These are phyloP conservation scores for Holotrichia oblita DNA, from an alignment of 1,140 invertebrate genomes.

Conservation along the genomic window DNA sequence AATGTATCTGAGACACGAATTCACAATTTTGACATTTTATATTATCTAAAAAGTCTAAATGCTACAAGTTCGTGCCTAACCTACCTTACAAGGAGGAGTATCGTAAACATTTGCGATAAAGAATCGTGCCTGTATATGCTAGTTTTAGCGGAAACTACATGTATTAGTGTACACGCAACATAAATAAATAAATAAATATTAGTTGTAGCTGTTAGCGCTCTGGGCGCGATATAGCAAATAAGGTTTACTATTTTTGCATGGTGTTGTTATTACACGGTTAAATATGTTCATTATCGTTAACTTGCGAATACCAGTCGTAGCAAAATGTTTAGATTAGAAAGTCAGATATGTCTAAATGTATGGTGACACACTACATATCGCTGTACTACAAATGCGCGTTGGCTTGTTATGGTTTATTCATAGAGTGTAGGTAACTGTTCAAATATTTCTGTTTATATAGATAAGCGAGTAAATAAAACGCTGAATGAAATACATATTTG, in stretches of 20 bases:
- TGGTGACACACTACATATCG: not conserved
- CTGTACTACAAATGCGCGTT: not conserved
- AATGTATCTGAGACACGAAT: too few relatives aligned
- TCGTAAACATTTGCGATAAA: too few relatives aligned
- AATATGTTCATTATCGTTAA: not conserved
- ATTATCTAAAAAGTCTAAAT: too few relatives aligned
- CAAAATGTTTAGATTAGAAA: slow-evolving; percentile 6
- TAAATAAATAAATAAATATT: not conserved
- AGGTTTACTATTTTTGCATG: not conserved
- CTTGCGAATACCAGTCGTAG: not conserved
- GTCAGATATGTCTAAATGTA: not conserved
- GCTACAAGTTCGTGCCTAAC: too few relatives aligned
- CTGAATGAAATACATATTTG: too few relatives aligned
- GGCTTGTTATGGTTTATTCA: not conserved
- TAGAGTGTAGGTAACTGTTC: not conserved
- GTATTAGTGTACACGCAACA: too few relatives aligned
- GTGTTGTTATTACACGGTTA: not conserved
- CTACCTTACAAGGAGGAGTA: too few relatives aligned
- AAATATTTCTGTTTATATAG: too few relatives aligned
- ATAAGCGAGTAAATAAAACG: too few relatives aligned
- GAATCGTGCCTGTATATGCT: too few relatives aligned
- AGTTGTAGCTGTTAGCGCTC: not conserved
- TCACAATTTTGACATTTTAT: too few relatives aligned
- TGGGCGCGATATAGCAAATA: not conserved
- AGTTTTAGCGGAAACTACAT: too few relatives aligned